These are phyloP conservation scores for Ictalurus punctatus DNA, from an alignment of 2,113 vertebrate species.

Conservation along the genomic window DNA sequence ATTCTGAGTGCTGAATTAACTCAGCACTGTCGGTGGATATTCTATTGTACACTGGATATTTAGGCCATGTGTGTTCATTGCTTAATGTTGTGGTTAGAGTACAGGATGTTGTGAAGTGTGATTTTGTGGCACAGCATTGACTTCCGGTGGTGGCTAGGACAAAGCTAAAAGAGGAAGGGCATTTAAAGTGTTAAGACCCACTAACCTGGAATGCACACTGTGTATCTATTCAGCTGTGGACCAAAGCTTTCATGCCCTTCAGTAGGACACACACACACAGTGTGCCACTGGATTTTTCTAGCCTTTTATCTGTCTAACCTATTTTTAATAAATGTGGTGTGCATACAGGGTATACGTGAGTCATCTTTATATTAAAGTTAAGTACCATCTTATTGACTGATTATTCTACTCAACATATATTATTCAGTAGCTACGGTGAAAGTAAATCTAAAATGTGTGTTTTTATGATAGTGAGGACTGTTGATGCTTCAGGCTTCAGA, in stretches of 20 bases:
- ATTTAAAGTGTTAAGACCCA: conserved; percentile 28
- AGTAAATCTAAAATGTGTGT: background rate
- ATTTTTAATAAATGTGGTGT: background rate
- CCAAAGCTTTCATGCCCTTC: conserved; percentile 21
- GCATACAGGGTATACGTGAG: background rate
- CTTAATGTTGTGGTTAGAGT: background rate
- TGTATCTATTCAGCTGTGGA: conserved; percentile 40
- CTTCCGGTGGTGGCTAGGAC: background rate
- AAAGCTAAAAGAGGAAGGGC: conserved; percentile 26
- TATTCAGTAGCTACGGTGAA: background rate
- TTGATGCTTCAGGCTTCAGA: background rate
- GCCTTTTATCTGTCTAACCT: background rate
- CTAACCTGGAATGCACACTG: conserved; percentile 35
- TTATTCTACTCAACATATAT: background rate
- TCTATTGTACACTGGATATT: background rate
- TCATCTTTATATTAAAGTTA: background rate
- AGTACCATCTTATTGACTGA: background rate
- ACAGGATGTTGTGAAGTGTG: background rate
- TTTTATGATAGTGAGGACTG: background rate
- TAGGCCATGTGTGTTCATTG: background rate
- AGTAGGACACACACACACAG: conserved; percentile 25
- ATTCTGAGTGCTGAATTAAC: background rate
- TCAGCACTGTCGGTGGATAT: background rate
- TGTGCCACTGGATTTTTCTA: background rate
- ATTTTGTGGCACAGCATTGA: conserved; percentile 1